Evolutionary conservation across 1,140 invertebrate species (phyloP), one percentile per base, ranked within the genome.

Genomic region (Colletes latitarsis): DNA sequence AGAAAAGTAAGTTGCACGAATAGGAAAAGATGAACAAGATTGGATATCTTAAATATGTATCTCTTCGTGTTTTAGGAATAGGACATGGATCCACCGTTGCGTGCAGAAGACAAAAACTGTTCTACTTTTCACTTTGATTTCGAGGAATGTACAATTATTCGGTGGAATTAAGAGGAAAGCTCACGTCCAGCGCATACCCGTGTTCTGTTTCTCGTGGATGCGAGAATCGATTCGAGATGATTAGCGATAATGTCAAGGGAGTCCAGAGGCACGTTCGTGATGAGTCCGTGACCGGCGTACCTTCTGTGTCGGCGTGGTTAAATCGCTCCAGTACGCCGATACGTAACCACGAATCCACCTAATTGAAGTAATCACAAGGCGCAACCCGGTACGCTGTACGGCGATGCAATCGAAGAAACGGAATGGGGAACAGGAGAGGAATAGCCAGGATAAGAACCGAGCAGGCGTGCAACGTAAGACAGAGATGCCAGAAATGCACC

Each of bases 351-450:
- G 90, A 92, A 92, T 88, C 69, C 88, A 83, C 86, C 91, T 93
- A 93, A 93, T 93, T 93, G 92, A 93, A 91, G 89, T 93, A 93
- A 93, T 90, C 89, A 93, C 90, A 93, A 89, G 91, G 92, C 89
- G 88, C 91, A 88, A 84, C 82, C 77, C 77, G 84, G 60, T 82
- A 79, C 69, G 83, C 80, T 85, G 77, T 41, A 77, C 69, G 60
- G 73, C 75, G 66, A 81, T 76, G 70, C 83, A 68, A 83, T 83
- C 55, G 72, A 77, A 73, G 19, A 60, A 72, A 21, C 21, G 39
- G 12, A n/a, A 19, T 39, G 57, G 39, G 6, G 63, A 15, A 14
- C 15, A n/a, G 17, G 76, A 4, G 53, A 41, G n/a, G 46, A 62
- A 8, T 21, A 19, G 58, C 57, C n/a, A 12, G n/a, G 21, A n/a